Conservation (phyloP, 23 tunicate species). For the Botrylloides violaceus region DNA sequence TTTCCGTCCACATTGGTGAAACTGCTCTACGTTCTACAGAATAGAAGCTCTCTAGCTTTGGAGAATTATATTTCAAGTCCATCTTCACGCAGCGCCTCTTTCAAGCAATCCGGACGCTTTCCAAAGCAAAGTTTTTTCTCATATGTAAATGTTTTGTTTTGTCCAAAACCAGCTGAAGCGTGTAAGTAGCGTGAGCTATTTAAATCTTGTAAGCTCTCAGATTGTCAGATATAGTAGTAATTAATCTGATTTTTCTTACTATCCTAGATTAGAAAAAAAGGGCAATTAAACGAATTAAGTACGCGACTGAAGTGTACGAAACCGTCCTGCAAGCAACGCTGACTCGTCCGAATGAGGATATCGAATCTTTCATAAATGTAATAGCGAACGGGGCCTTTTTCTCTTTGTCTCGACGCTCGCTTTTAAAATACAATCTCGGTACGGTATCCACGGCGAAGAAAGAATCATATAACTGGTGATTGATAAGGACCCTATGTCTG, state of each 20-base stretch:
- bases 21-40: not conserved
- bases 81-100: not conserved
- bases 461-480: not conserved
- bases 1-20: slow-evolving; percentile 17
- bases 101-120: not conserved
- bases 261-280: not conserved
- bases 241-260: too few relatives aligned
- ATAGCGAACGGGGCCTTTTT: not conserved
- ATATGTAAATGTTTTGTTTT: not conserved
- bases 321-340: too few relatives aligned
- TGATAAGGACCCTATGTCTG: too few relatives aligned
- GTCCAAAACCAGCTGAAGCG: not conserved
- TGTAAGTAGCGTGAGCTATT: not conserved
- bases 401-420: not conserved
- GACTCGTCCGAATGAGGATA: not conserved
- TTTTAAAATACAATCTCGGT: not conserved
- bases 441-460: not conserved
- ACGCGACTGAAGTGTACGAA: not conserved
- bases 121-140: too few relatives aligned
- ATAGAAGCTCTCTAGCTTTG: slow-evolving; percentile 11
- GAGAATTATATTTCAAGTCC: slow-evolving; percentile 20
- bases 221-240: too few relatives aligned
- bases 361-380: not conserved
- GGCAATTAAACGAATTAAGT: not conserved
- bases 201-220: too few relatives aligned